Evolutionary conservation across 2,888 invertebrate genomes (phyloP).

Genomic region (Pristionchus arcanus): DNA sequence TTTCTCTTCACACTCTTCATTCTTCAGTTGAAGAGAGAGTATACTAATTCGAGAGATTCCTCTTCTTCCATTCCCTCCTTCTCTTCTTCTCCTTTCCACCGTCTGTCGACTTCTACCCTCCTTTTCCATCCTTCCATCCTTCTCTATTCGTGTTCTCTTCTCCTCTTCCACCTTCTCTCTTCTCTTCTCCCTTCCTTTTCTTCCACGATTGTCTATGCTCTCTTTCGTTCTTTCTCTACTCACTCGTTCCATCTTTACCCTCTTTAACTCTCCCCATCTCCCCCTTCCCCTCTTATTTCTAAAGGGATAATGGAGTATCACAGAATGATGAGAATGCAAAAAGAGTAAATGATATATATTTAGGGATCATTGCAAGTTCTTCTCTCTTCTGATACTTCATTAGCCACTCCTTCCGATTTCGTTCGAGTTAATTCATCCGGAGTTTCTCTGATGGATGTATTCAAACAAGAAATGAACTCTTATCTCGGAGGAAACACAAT

Average conservation of each 20-base stretch:
- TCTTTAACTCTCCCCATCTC: not conserved
- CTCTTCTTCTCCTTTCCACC: too few relatives aligned
- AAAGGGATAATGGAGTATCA: too few relatives aligned
- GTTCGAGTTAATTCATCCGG: constrained; percentile 63
- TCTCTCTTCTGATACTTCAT: constrained; percentile 67
- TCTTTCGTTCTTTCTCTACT: constrained; percentile 10
- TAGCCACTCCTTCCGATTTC: constrained; percentile 68
- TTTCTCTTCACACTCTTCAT: not conserved
- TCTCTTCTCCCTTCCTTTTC: not conserved
- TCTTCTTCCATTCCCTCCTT: not conserved
- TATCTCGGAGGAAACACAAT: constrained; percentile 84
- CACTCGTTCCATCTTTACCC: constrained; percentile 31
- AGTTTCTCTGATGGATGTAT: constrained; percentile 63
- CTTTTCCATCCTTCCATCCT: not conserved
- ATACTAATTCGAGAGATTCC: not conserved
- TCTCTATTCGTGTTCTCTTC: not conserved
- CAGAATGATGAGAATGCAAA: too few relatives aligned
- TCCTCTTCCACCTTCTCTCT: not conserved
- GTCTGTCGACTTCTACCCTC: too few relatives aligned
- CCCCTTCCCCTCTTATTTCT: not conserved
- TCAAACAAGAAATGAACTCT: constrained; percentile 86
- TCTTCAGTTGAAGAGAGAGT: not conserved
- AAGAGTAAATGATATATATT: constrained; percentile 92
- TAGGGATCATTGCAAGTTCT: constrained; percentile 72
- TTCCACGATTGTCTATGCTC: constrained; percentile 33